Conservation (phyloP, 2,888 invertebrate genomes). For the Ectobius pallidus region DNA sequence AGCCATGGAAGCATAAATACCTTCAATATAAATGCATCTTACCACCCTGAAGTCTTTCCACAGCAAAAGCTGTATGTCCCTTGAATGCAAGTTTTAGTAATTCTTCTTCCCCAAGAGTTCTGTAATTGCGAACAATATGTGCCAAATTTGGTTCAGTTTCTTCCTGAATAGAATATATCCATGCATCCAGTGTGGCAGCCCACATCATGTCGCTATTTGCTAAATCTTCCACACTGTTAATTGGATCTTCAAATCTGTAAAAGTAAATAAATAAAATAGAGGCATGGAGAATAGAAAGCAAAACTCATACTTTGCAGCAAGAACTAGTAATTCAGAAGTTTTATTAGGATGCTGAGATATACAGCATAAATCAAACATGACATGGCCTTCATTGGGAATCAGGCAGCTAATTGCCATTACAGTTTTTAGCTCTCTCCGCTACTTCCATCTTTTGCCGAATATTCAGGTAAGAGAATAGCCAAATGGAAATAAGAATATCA, state of each 20-base stretch:
- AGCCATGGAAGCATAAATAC: no score
- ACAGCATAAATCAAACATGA: no score
- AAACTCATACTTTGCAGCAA: no score
- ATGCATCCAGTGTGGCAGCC: slow-evolving; percentile 19
- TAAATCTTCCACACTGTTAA: slow-evolving; percentile 9
- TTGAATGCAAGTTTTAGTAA: background rate
- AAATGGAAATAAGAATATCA: no score
- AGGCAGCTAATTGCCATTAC: no score
- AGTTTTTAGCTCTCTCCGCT: no score
- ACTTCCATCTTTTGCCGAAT: no score
- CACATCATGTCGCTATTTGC: background rate
- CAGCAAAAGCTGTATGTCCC: slow-evolving; percentile 16
- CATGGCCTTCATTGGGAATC: no score
- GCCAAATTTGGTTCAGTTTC: slow-evolving; percentile 5
- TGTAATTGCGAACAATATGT: background rate
- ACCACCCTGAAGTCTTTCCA: slow-evolving; percentile 19
- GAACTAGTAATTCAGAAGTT: no score
- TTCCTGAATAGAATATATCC: slow-evolving; percentile 12
- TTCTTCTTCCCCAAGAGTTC: background rate
- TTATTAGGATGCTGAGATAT: background rate
- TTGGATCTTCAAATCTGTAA: slow-evolving; percentile 15
- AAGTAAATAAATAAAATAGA: background rate
- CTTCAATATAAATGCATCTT: no score
- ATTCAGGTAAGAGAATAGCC: no score
- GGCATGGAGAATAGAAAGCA: no score